Base-by-base conservation (phyloP, 2,113 vertebrate genomes). In the Hoplias malabaricus region DNA sequence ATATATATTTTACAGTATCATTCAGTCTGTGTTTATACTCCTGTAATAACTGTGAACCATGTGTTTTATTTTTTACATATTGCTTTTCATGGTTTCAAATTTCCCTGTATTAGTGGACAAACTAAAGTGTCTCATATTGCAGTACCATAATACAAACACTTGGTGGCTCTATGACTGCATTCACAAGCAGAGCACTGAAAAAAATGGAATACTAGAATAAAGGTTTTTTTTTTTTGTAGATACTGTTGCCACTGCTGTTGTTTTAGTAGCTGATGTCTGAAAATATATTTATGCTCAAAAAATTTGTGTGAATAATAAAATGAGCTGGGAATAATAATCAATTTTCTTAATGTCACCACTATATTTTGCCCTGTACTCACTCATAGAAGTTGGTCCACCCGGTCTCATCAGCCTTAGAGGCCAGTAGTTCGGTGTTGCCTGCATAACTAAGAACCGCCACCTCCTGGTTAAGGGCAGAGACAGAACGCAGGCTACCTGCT, bases 341-440 rank as follows among this genome's bases (percentile, higher is more conserved):
- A 12, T 33, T 7, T 73, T 13, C 23, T 73, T 53, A 63, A 29
- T 54, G 1, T 10, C 1, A 12, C 3, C n/a, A 36, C n/a, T 25
- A 50, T 10, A n/a, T n/a, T n/a, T n/a, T n/a, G 19, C 31, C 19
- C 40, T 25, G 48, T 75, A 84, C 95, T 95, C 92, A 96, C 95
- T 95, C 91, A 81, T 95, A 96, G 91, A 96, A 96, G 57, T 93
- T 95, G 8, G 95, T 96, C 95, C 95, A 96, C 79, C 95, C 95
- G 3, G 94, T 95, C 84, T 96, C 95, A 77, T 96, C 95, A 53
- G 94, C 94, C 90, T 95, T 95, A 76, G 95, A 95, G 84, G 93
- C 91, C 36, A 96, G 91, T 81, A 96, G 93, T 69, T 95, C 95
- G 9, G 89, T 94, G 87, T 89, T 94, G 62, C 93, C 90, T 2